Percentiles rank a stretch among this genome's conserved stretches.
phyloP scores from a whole-genome alignment of 1,140 invertebrate genomes.

The Plutomurus gul region DNA sequence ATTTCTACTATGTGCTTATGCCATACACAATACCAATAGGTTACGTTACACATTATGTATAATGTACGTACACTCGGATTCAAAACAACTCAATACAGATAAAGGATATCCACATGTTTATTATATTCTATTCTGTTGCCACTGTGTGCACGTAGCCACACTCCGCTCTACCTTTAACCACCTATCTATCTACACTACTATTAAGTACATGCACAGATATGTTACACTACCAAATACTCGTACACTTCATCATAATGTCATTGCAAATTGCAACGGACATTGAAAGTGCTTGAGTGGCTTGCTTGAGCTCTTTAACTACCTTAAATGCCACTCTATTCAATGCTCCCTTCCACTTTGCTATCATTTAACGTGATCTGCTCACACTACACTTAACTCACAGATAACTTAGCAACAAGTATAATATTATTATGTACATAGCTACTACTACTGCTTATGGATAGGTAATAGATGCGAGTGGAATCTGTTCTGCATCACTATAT shows the following conservation, averaged over 20 bases:
- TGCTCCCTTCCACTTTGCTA: not conserved
- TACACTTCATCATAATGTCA: constrained; percentile 11
- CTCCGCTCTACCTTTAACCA: not conserved
- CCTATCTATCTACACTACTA: too few species aligned
- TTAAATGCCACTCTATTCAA: not conserved
- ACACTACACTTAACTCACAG: not conserved
- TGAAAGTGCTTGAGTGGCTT: not conserved
- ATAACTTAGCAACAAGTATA: not conserved
- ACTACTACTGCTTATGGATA: too few species aligned
- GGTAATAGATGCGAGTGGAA: too few species aligned
- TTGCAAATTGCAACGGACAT: not conserved
- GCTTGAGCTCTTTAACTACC: too few species aligned
- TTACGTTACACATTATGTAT: not conserved
- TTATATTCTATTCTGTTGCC: not conserved
- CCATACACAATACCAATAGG: not conserved
- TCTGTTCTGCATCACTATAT: not conserved
- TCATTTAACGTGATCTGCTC: constrained; percentile 5
- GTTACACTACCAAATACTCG: not conserved
- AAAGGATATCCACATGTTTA: not conserved
- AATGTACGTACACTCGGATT: not conserved
- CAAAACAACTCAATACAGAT: not conserved
- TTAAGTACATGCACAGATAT: not conserved
- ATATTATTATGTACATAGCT: not conserved
- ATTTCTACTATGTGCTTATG: not conserved
- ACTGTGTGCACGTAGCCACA: too few species aligned